Conservation (phyloP, 92 coral and sea anemone genomes). For the Umimayanthus chanpuru region DNA sequence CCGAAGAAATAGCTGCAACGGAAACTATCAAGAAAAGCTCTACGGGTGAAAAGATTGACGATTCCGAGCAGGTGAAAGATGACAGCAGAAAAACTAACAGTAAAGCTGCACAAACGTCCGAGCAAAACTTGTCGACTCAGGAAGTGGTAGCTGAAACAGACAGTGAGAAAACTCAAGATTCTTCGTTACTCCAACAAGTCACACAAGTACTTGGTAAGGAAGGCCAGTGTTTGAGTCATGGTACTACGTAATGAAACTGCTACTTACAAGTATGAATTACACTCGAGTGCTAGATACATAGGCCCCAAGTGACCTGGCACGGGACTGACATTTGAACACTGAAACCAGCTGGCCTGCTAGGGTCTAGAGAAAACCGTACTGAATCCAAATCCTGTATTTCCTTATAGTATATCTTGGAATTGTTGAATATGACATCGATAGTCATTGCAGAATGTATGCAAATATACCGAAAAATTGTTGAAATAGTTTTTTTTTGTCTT, state of each 20-base stretch:
- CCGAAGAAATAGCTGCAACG: constrained; percentile 28
- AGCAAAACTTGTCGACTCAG: constrained; percentile 21
- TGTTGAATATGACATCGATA: too few species aligned
- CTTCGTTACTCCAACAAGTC: constrained; percentile 82
- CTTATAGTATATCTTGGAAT: too few species aligned
- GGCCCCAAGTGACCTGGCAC: too few species aligned
- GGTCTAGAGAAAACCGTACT: too few species aligned
- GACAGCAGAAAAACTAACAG: constrained; percentile 11
- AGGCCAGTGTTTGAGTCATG: not conserved
- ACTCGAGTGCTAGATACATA: not conserved
- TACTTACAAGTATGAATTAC: not conserved
- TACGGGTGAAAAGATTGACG: constrained; percentile 45
- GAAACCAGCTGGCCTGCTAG: too few species aligned
- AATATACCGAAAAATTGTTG: too few species aligned
- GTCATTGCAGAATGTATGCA: too few species aligned
- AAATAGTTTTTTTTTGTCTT: too few species aligned
- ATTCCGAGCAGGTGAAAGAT: constrained; percentile 47
- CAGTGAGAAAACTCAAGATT: constrained; percentile 56
- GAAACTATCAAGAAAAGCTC: constrained; percentile 39
- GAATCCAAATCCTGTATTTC: too few species aligned
- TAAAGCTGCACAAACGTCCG: not conserved
- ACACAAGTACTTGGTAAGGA: constrained; percentile 74
- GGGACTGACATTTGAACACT: too few species aligned
- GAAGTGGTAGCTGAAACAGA: constrained; percentile 31
- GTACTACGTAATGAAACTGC: not conserved